A percentile compares a stretch with the other conserved stretches of the same genome.
These are phyloP conservation scores for Calameuta idolon DNA, from an alignment of 2,888 invertebrate genomes.

Conservation along the genomic window DNA sequence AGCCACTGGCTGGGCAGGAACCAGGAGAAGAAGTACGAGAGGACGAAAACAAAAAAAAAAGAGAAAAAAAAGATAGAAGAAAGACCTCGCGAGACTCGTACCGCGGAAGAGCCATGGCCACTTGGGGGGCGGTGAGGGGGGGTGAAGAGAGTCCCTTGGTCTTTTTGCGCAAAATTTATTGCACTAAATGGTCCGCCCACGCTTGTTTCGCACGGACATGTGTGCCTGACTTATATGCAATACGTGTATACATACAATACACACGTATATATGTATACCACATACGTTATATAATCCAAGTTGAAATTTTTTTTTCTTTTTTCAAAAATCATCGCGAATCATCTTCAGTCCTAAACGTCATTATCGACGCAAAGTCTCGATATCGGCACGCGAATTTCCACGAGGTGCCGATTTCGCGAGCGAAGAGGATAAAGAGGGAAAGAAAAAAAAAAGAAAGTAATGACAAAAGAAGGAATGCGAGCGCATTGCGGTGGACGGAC, in stretches of 20 bases:
- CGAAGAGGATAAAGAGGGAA: not conserved
- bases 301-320: not conserved
- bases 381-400: not conserved
- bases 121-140: slow-evolving; percentile 37
- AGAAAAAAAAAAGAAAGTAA: not conserved
- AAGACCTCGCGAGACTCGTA: slow-evolving; percentile 56
- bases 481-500: not conserved
- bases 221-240: not conserved
- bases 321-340: not conserved
- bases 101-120: slow-evolving; percentile 52
- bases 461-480: not conserved
- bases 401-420: not conserved
- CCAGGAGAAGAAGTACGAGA: slow-evolving; percentile 4
- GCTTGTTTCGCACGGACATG: slow-evolving; percentile 14
- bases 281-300: not conserved
- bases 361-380: no score
- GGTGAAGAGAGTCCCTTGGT: slow-evolving; percentile 39
- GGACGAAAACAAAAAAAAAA: not conserved
- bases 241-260: no score
- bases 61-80: slow-evolving; percentile 33
- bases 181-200: slow-evolving; percentile 42
- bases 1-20: not conserved
- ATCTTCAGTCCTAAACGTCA: not conserved
- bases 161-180: slow-evolving; percentile 46
- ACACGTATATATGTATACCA: no score